Percentiles rank a stretch among this genome's conserved stretches.
These are phyloP conservation scores for Geotrupes spiniger DNA, from an alignment of 2,888 invertebrate genomes.

Conservation along the genomic window DNA sequence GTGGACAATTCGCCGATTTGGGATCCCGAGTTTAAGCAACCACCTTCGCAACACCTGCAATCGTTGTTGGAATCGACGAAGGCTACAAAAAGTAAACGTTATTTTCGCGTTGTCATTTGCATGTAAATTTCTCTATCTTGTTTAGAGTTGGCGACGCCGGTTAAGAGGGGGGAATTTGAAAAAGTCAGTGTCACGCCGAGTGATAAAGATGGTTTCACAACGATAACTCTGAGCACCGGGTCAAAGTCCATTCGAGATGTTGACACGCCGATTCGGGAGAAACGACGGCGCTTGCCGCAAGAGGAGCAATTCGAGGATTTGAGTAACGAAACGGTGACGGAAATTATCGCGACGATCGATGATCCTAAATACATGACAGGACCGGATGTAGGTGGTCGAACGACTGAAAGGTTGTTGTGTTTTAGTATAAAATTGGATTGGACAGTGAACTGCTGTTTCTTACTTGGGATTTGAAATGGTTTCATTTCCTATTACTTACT, in stretches of 20 bases:
- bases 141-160: constrained; percentile 28
- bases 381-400: constrained; percentile 61
- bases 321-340: constrained; percentile 72
- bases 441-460: no score
- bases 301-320: constrained; percentile 68
- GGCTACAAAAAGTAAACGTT: constrained; percentile 35
- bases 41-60: constrained; percentile 65
- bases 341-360: constrained; percentile 78
- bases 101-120: not conserved
- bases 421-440: no score
- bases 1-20: constrained; percentile 86
- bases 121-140: not conserved
- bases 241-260: constrained; percentile 31
- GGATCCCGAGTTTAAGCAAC: constrained; percentile 85
- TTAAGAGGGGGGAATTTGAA: constrained; percentile 63
- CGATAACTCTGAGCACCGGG: constrained; percentile 64
- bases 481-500: no score
- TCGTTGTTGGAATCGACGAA: constrained; percentile 59
- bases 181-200: constrained; percentile 56
- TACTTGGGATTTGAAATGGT: no score
- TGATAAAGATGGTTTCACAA: constrained; percentile 68
- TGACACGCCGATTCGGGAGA: constrained; percentile 44
- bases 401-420: no score
- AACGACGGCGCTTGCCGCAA: constrained; percentile 44
- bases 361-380: constrained; percentile 84